phyloP scores from a whole-genome alignment of 2,888 invertebrate species.

The Muschampia plurimacula region DNA sequence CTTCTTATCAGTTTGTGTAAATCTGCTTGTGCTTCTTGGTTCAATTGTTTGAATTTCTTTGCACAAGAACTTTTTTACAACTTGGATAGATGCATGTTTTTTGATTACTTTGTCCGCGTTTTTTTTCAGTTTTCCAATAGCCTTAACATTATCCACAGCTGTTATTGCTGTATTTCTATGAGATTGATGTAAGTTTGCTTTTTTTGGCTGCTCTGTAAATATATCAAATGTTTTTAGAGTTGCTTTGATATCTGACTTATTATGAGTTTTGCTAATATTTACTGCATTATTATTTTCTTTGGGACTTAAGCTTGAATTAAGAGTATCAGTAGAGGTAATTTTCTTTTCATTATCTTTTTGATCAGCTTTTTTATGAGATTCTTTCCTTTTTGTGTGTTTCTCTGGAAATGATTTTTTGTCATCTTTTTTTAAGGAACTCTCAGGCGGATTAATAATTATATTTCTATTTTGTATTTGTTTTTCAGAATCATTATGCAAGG shows the following conservation, averaged over 20 bases:
- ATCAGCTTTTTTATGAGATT: slow-evolving; percentile 57
- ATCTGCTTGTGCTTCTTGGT: slow-evolving; percentile 47
- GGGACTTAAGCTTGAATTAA: slow-evolving; percentile 61
- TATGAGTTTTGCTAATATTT: slow-evolving; percentile 45
- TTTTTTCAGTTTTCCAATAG: slow-evolving; percentile 53
- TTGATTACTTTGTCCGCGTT: slow-evolving; percentile 51
- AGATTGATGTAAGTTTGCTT: slow-evolving; percentile 60
- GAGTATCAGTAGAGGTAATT: slow-evolving; percentile 59
- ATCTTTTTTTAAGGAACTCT: slow-evolving; percentile 56
- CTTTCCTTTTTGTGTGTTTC: slow-evolving; percentile 77
- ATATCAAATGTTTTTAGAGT: slow-evolving; percentile 75
- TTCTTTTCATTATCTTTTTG: slow-evolving; percentile 57
- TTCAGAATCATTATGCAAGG: slow-evolving; percentile 49
- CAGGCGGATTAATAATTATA: slow-evolving; percentile 53
- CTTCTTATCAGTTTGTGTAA: slow-evolving; percentile 61
- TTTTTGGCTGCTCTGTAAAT: slow-evolving; percentile 69
- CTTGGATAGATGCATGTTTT: slow-evolving; percentile 59
- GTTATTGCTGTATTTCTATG: slow-evolving; percentile 67
- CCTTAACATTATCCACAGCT: slow-evolving; percentile 50
- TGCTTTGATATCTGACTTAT: slow-evolving; percentile 63
- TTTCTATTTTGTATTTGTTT: slow-evolving; percentile 58
- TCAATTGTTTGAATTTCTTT: slow-evolving; percentile 65
- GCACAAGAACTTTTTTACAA: slow-evolving; percentile 54
- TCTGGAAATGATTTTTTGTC: slow-evolving; percentile 66
- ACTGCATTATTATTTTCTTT: slow-evolving; percentile 56